Base-by-base conservation (phyloP, 2,888 invertebrate species). In the Agrotis exclamationis region DNA sequence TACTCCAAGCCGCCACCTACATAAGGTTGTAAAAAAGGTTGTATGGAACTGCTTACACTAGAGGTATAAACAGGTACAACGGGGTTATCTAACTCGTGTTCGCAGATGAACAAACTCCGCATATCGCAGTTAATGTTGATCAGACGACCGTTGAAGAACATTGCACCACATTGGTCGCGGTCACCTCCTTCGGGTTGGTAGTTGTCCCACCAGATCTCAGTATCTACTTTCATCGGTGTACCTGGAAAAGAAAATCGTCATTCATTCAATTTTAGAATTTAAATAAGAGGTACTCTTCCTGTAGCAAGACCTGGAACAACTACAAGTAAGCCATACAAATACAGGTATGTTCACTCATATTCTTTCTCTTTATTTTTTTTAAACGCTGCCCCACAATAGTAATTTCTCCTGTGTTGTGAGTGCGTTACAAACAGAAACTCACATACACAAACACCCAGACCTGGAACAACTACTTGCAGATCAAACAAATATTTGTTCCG, bases 91-190 rank as follows among this genome's bases (percentile, higher is more conserved):
- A 65, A 18, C 20, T 94, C 92, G 63, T 91, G 92, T 85, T 95
- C 94, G 68, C 95, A 95, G 57, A 95, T 91, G 71, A 93, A 95
- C 85, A 92, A 91, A 73, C 89, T 86, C n/a, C 79, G 87, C 2
- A 76, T 81, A 0, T 82, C 74, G 60, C 95, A 95, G 24, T 81
- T 79, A 11, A 93, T 85, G 72, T 92, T 92, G 70, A 93, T 93
- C 1, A 93, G 85, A 0, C 84, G 78, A 6, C 94, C 94, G 39
- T 39, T 39, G 85, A 89, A 92, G 80, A 92, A 93, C 93, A 95
- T 93, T 3, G 92, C 90, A 6, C 95, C 95, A 62, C 95, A 95
- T 7, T 73, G 78, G 70, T 94, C 93, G 0, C 80, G 22, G 14
- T 20, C n/a, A 0, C 28, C 20, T 3, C 11, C 56, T 18, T 69